phyloP scores from a whole-genome alignment of 2,888 invertebrate species.

The Apamea epomidion region DNA sequence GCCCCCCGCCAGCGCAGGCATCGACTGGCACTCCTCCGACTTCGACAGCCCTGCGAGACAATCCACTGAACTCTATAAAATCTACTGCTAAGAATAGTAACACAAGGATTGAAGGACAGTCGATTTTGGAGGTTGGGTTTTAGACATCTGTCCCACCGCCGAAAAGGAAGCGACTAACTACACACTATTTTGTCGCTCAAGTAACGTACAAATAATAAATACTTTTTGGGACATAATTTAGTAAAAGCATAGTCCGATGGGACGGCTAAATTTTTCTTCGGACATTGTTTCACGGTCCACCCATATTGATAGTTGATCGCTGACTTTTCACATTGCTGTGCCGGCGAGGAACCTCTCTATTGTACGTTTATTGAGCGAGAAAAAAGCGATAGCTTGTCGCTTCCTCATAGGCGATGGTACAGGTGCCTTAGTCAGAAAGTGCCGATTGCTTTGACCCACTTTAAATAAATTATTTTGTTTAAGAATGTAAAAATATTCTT shows the following conservation, averaged over 20 bases:
- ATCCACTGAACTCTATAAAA: slow-evolving; percentile 50
- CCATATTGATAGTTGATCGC: not conserved
- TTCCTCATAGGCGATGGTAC: not conserved
- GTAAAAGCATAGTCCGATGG: too few relatives aligned
- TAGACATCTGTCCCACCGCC: not conserved
- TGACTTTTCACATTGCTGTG: not conserved
- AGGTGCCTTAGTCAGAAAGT: slow-evolving; percentile 4
- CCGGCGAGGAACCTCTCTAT: not conserved
- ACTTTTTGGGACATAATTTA: too few relatives aligned
- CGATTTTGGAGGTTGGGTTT: not conserved
- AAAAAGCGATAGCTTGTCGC: not conserved
- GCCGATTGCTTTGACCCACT: not conserved
- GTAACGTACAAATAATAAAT: not conserved
- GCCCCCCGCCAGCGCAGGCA: slow-evolving; percentile 95
- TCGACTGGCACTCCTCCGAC: slow-evolving; percentile 97
- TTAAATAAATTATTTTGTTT: not conserved
- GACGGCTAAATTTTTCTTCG: not conserved
- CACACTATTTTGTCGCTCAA: not conserved
- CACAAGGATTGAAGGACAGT: not conserved
- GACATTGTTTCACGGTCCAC: not conserved
- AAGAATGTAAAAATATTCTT: slow-evolving; percentile 1
- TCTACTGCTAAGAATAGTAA: slow-evolving; percentile 28
- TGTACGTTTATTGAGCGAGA: not conserved
- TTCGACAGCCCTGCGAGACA: slow-evolving; percentile 92
- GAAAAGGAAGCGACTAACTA: not conserved